A percentile compares a stretch with the other conserved stretches of the same genome.
Conservation (phyloP, 2,113 vertebrate genomes). For the Centrocercus urophasianus region DNA sequence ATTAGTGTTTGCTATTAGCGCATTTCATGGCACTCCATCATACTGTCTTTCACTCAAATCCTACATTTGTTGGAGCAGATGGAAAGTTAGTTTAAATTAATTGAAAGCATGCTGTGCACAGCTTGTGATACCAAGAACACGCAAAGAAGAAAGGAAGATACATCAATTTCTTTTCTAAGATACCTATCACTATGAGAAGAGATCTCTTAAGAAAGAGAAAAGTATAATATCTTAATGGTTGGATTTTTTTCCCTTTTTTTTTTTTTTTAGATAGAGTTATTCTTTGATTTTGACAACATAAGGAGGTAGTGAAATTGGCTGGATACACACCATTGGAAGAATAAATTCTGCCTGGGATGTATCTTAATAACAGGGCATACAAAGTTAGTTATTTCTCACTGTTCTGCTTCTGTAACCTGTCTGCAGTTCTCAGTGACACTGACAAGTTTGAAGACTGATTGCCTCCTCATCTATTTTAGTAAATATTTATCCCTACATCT, state of each 20-base stretch:
- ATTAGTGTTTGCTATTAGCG: slow-evolving; percentile 60
- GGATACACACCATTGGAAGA: not conserved
- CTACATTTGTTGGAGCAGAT: slow-evolving; percentile 76
- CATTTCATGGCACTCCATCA: slow-evolving; percentile 70
- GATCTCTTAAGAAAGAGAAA: slow-evolving; percentile 23
- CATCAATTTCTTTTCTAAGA: slow-evolving; percentile 70
- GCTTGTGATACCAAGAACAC: slow-evolving; percentile 66
- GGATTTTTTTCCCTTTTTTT: not conserved
- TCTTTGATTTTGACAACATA: slow-evolving; percentile 30
- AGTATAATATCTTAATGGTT: not conserved
- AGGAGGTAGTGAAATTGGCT: not conserved
- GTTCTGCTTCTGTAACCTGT: not conserved
- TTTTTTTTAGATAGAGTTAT: not conserved
- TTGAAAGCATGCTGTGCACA: slow-evolving; percentile 78
- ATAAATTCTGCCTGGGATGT: not conserved
- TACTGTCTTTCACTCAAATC: slow-evolving; percentile 68
- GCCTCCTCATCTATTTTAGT: not conserved
- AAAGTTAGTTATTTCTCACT: not conserved
- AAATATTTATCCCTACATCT: not conserved
- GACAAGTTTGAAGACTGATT: not conserved
- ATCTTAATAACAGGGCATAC: not conserved
- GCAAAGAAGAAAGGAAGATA: slow-evolving; percentile 46
- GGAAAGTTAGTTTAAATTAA: slow-evolving; percentile 82
- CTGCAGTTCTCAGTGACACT: not conserved
- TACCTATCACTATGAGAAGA: slow-evolving; percentile 48